Percentiles rank a stretch among this genome's conserved stretches.
Evolutionary conservation across 2,888 invertebrate genomes (phyloP).

Genomic region (Mellilla xanthometata): DNA sequence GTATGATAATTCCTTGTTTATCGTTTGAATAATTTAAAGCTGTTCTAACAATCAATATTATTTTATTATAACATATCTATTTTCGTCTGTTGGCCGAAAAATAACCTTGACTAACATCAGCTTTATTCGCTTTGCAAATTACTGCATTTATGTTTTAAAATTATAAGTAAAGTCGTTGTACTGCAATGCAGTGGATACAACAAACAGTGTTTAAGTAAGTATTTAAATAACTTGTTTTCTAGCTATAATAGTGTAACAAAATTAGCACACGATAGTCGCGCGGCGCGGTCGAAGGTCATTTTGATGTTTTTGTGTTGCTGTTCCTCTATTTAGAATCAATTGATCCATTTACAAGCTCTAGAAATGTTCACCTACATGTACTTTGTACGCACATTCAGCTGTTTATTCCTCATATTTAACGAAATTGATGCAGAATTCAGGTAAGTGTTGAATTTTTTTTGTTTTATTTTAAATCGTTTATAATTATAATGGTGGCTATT

Average conservation of each 20-base stretch:
- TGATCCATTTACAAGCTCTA: constrained; percentile 1
- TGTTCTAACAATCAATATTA: no score
- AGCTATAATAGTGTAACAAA: no score
- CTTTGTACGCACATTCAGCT: constrained; percentile 1
- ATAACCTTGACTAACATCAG: constrained; percentile 23
- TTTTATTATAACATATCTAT: no score
- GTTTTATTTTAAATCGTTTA: no score
- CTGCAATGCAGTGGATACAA: constrained; percentile 5
- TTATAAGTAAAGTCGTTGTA: neutral
- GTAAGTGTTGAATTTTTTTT: neutral
- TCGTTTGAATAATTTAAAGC: no score
- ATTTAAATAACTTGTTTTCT: neutral
- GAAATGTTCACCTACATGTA: constrained; percentile 1
- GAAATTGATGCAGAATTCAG: neutral
- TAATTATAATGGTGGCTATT: no score
- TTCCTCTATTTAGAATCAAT: constrained; percentile 1
- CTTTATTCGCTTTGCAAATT: constrained; percentile 6
- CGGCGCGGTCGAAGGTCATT: constrained; percentile 17
- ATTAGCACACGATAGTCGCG: neutral
- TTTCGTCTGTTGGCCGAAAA: neutral
- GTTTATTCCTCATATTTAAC: neutral
- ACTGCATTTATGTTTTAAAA: constrained; percentile 6
- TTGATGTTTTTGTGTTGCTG: constrained; percentile 12
- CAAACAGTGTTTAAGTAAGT: neutral
- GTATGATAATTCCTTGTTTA: no score